Base-by-base conservation (phyloP, 2,888 invertebrate species). In the Patella caerulea region DNA sequence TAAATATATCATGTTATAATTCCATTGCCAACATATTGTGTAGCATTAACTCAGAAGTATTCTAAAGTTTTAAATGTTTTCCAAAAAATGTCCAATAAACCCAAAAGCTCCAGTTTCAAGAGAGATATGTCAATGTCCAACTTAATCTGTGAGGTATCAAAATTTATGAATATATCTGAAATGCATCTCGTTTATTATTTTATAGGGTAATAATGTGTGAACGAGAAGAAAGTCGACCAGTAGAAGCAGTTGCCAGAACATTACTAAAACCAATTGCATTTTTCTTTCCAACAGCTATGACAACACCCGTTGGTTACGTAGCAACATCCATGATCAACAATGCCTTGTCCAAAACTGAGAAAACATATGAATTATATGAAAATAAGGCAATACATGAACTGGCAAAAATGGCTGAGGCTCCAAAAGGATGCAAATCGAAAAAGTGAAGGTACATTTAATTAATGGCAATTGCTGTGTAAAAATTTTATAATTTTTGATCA, bases 291-390 rank as follows among this genome's bases (percentile, higher is more conserved):
- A 90, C 90, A 12, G 86, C 87, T 11, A 85, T 90, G 17, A 87
- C 89, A 5, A 86, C 88, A 24, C 91, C 91, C 0, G 86, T 88
- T 11, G 84, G 86, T 12, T 85, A 83, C 2, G 81, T 91, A 17
- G 90, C 88, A 17, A 83, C 85, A 77, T 90, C 91, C 52, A 90
- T 92, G 87, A 81, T 90, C 71, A 89, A 88, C 78, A 86, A 86
- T 79, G 86, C 83, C 7, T 79, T 89, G 4, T 70, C 85, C 5
- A 81, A 86, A 3, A 75, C 81, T 7, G 81, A 81, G 1, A 75
- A 84, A 45, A 76, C 79, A 9, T 83, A 85, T 72, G 87, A 89
- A 74, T 74, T 88, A 4, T 86, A 87, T 78, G 89, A 90, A 71
- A 91, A 91, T 84, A 89, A 87, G 75, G 88, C 85, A 19, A 88